These are phyloP conservation scores for Bettongia penicillata DNA, from an alignment of 2,113 vertebrate species.

Conservation along the genomic window DNA sequence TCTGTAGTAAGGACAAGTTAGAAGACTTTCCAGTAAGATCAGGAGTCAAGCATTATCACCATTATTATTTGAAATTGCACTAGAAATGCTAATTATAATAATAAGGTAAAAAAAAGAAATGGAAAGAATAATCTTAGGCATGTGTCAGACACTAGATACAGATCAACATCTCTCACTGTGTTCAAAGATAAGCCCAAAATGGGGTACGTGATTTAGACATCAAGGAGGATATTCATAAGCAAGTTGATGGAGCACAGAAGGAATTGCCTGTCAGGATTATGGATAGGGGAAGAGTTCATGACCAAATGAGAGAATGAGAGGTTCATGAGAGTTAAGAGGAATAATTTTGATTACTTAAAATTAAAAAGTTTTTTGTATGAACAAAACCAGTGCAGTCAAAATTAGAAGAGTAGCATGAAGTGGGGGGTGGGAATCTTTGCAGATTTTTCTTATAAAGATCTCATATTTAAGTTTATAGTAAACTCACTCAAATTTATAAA, in stretches of 20 bases:
- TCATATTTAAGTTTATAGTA: not conserved
- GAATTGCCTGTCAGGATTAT: not conserved
- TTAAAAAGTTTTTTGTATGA: not conserved
- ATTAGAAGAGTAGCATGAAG: not conserved
- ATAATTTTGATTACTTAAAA: not conserved
- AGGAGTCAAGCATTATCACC: not conserved
- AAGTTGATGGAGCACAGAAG: not conserved
- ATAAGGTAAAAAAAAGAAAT: not conserved
- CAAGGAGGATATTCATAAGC: not conserved
- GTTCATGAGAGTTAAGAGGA: not conserved
- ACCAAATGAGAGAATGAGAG: not conserved
- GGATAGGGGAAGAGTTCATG: not conserved
- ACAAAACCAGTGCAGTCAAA: not conserved
- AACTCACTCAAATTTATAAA: not conserved
- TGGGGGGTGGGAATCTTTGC: not conserved
- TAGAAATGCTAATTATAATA: not conserved
- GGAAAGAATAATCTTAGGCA: not conserved
- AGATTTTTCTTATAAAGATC: not conserved
- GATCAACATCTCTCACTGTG: not conserved
- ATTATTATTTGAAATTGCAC: not conserved
- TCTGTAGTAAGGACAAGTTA: not conserved
- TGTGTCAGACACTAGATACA: not conserved
- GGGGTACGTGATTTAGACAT: not conserved
- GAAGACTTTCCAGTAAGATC: no score
- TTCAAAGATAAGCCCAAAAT: not conserved